Conservation (phyloP, 2,113 vertebrate species). For the Pao palembangensis region DNA sequence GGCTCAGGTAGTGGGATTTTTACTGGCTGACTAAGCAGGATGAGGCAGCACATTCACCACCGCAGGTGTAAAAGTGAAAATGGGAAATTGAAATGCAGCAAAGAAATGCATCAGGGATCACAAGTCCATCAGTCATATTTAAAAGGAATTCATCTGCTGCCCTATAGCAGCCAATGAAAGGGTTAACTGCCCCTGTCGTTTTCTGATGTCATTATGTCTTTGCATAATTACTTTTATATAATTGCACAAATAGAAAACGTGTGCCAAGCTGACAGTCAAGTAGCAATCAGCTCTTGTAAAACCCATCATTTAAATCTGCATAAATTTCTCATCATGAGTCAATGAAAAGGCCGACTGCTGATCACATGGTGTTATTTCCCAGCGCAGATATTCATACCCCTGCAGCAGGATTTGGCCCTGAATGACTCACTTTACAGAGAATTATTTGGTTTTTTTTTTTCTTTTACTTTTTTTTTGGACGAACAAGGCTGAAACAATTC, state of each 20-base stretch:
- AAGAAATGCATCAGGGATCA: not conserved
- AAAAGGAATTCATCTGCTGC: not conserved
- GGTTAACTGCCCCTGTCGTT: constrained; percentile 32
- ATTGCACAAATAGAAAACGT: constrained; percentile 21
- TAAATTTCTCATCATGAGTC: constrained; percentile 14
- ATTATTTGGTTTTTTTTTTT: not conserved
- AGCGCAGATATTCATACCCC: constrained; percentile 14
- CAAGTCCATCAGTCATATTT: not conserved
- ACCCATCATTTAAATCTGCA: constrained; percentile 40
- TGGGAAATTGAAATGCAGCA: too few species aligned
- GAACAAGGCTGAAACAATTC: too few species aligned
- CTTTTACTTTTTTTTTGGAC: not conserved
- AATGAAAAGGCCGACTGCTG: constrained; percentile 9
- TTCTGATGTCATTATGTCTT: constrained; percentile 19
- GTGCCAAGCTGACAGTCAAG: constrained; percentile 25
- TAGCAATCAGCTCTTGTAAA: constrained; percentile 33
- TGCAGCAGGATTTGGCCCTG: constrained; percentile 18
- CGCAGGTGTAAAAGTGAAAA: too few species aligned
- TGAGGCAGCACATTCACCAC: constrained; percentile 23
- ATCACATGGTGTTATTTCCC: constrained; percentile 12
- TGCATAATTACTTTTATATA: constrained; percentile 53
- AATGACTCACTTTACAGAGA: constrained; percentile 38
- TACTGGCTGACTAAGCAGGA: constrained; percentile 42
- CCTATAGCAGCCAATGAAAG: not conserved
- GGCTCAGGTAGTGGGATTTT: constrained; percentile 42